Evolutionary conservation across 2,113 vertebrate genomes (phyloP).

Genomic region (rabbit (Oryctolagus cuniculus)): mOryCun1.1 NC_091435.1:89938501-89939000

Average conservation of each 20-base stretch:
- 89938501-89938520: not conserved
- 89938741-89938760: not conserved
- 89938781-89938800: not conserved
- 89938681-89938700: constrained; percentile 28
- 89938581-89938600: constrained; percentile 61
- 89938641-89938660: constrained; percentile 56
- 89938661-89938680: constrained; percentile 47
- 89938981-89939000: not conserved
- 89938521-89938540: not conserved
- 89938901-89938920: not conserved
- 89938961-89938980: not conserved
- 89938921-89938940: not conserved
- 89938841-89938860: not conserved
- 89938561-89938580: not conserved
- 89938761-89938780: not conserved
- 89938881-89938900: constrained; percentile 20
- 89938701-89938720: not conserved
- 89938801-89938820: not conserved
- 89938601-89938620: constrained; percentile 43
- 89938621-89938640: constrained; percentile 25
- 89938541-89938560: not conserved
- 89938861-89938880: not conserved
- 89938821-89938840: not conserved
- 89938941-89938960: not conserved
- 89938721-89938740: not conserved